Percentiles rank a stretch among this genome's conserved stretches.
Evolutionary conservation across 2,113 vertebrate genomes (phyloP).

Genomic region (Crocuta crocuta): DNA sequence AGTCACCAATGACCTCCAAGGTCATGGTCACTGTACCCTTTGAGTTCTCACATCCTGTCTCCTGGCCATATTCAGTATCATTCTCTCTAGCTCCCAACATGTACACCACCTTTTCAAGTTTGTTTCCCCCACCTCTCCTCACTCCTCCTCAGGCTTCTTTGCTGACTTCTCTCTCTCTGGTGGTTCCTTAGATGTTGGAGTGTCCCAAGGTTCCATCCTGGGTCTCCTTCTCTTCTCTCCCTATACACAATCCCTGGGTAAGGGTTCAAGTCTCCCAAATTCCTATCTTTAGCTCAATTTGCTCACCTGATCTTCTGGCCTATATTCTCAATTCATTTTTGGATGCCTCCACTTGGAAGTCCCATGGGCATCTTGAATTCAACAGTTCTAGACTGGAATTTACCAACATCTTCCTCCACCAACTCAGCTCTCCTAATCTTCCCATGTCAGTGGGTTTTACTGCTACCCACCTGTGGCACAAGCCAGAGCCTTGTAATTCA

Average conservation of each 20-base stretch:
- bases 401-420: neutral
- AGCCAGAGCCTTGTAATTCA: neutral
- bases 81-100: neutral
- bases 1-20: neutral
- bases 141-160: neutral
- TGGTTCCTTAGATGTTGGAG: neutral
- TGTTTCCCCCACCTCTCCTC: accelerated
- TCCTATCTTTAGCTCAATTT: neutral
- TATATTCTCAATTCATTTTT: neutral
- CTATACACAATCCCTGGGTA: neutral
- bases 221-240: neutral
- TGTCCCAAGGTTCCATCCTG: neutral
- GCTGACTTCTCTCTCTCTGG: neutral
- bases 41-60: neutral
- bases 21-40: neutral
- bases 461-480: neutral
- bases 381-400: neutral
- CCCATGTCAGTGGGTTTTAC: neutral
- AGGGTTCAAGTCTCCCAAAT: neutral
- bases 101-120: neutral
- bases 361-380: neutral
- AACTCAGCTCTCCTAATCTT: neutral
- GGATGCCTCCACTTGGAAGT: neutral
- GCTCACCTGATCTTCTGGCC: neutral
- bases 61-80: neutral